These are phyloP conservation scores for Mystacornis crossleyi DNA, from an alignment of 2,113 vertebrate species.

Conservation along the genomic window DNA sequence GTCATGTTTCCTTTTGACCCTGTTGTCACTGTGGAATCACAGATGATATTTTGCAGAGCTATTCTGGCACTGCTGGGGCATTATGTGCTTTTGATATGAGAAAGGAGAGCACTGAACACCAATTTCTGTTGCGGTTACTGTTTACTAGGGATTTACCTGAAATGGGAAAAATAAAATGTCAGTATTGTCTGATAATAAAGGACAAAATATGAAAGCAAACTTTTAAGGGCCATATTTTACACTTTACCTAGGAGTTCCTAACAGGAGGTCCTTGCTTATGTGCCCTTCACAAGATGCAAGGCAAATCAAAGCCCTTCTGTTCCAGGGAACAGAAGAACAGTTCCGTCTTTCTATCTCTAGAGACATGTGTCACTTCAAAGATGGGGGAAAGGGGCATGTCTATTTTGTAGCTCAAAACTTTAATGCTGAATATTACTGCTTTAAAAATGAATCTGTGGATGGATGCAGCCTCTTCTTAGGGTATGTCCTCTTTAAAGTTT, in stretches of 20 bases:
- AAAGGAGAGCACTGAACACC: background rate
- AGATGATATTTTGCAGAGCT: background rate
- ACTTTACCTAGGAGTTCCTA: background rate
- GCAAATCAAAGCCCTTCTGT: background rate
- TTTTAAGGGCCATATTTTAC: background rate
- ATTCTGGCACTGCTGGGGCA: background rate
- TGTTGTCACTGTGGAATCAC: rapidly evolving
- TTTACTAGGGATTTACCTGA: background rate
- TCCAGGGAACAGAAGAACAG: background rate
- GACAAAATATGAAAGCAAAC: background rate
- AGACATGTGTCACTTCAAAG: background rate
- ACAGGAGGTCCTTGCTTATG: background rate
- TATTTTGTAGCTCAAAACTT: background rate
- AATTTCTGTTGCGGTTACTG: background rate
- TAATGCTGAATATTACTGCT: background rate
- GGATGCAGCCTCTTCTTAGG: background rate
- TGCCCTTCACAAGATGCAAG: background rate
- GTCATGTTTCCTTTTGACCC: background rate
- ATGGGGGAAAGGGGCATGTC: background rate
- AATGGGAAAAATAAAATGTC: background rate
- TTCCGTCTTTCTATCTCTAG: background rate
- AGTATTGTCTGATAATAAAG: background rate
- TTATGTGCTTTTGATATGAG: background rate
- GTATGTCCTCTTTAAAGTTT: background rate
- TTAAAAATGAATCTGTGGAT: background rate